Evolutionary conservation across 2,888 invertebrate species (phyloP).

Genomic region (Lobophora halterata): DNA sequence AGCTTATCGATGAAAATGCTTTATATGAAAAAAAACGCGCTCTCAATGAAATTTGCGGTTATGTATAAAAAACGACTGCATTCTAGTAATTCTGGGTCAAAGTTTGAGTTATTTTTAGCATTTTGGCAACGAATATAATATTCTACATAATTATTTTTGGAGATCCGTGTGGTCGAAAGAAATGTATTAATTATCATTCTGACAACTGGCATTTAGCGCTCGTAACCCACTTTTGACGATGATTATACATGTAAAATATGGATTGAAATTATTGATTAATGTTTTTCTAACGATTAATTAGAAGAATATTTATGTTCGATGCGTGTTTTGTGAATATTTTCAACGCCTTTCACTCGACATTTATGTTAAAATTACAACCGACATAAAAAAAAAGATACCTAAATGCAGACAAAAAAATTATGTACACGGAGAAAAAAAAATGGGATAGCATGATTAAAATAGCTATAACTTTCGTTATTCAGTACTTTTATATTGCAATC

Average conservation of each 20-base stretch:
- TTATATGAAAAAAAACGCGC: no score
- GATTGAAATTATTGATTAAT: slow-evolving; percentile 19
- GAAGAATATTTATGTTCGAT: slow-evolving; percentile 18
- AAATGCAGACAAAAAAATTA: neutral
- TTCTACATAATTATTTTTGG: slow-evolving; percentile 16
- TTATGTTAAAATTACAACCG: no score
- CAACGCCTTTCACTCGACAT: slow-evolving; percentile 24
- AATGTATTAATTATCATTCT: slow-evolving; percentile 27
- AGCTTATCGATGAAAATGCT: no score
- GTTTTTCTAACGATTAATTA: slow-evolving; percentile 14
- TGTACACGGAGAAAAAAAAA: no score
- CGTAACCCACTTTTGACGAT: slow-evolving; percentile 18
- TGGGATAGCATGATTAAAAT: no score
- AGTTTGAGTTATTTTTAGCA: slow-evolving; percentile 5
- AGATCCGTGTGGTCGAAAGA: slow-evolving; percentile 22
- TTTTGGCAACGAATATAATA: slow-evolving; percentile 3
- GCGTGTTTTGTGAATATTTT: slow-evolving; percentile 14
- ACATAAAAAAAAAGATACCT: neutral
- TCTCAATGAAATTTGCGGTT: neutral
- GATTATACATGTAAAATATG: slow-evolving; percentile 19
- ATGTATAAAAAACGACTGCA: neutral
- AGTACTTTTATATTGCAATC: no score
- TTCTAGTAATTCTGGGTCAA: neutral
- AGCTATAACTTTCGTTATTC: no score
- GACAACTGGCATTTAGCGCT: slow-evolving; percentile 31